phyloP scores from a whole-genome alignment of 2,113 vertebrate species.

The Oreochromis aureus region DNA sequence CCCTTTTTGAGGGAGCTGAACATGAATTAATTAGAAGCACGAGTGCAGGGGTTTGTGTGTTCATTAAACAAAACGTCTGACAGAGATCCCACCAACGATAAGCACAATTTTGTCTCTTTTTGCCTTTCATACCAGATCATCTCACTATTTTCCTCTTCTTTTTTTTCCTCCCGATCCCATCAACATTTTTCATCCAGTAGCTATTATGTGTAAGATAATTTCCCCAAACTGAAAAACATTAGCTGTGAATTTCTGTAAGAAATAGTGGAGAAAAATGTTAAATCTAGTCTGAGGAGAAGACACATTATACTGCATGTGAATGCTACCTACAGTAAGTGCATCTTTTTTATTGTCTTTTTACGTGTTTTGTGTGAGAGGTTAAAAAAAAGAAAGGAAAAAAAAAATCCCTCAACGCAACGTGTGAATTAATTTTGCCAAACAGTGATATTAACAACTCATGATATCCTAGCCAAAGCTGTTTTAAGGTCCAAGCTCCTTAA shows the following conservation, averaged over 20 bases:
- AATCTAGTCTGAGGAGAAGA: slow-evolving; percentile 67
- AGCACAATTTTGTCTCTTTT: slow-evolving; percentile 63
- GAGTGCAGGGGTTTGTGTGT: slow-evolving; percentile 7
- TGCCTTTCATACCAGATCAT: neutral
- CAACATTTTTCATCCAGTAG: slow-evolving; percentile 27
- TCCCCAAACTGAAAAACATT: slow-evolving; percentile 57
- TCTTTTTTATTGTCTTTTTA: slow-evolving; percentile 79
- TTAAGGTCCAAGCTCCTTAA: slow-evolving; percentile 25
- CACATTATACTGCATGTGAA: slow-evolving; percentile 87
- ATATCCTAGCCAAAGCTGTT: slow-evolving; percentile 65
- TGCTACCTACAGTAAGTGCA: slow-evolving; percentile 80
- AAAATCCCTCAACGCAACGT: slow-evolving; percentile 68
- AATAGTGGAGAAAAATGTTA: slow-evolving; percentile 67
- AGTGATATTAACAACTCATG: slow-evolving; percentile 68
- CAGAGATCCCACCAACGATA: slow-evolving; percentile 32
- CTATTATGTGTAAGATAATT: slow-evolving; percentile 66
- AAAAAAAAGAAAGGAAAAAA: neutral
- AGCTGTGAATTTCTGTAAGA: slow-evolving; percentile 75
- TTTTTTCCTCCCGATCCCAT: neutral
- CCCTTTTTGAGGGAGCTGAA: neutral
- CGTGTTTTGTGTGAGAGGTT: slow-evolving; percentile 84
- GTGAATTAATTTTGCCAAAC: slow-evolving; percentile 75
- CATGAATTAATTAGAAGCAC: neutral
- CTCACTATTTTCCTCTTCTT: neutral
- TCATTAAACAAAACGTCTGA: neutral